A percentile compares a stretch with the other conserved stretches of the same genome.
Evolutionary conservation across 1,140 invertebrate genomes (phyloP).

Genomic region (Druon quercuslanigerum): DNA sequence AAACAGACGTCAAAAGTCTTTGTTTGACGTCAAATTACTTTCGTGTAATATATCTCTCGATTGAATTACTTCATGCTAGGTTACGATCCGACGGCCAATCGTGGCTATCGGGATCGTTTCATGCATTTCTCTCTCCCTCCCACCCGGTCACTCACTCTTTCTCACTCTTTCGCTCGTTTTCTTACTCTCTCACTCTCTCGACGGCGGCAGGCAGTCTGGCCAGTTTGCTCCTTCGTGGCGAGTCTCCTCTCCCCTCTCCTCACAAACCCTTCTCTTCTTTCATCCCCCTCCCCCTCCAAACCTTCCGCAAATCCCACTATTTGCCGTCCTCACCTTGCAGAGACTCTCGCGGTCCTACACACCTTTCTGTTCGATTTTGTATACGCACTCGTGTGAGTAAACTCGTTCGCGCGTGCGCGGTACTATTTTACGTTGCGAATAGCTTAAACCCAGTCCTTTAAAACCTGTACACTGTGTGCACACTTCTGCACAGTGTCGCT

Average conservation of each 20-base stretch:
- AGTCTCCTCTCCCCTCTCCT: slow-evolving; percentile 10
- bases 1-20: slow-evolving; percentile 16
- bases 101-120: background rate
- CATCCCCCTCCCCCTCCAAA: background rate
- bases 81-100: slow-evolving; percentile 23
- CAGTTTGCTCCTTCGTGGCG: slow-evolving; percentile 3
- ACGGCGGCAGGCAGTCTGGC: slow-evolving; percentile 29
- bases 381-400: slow-evolving; percentile 3
- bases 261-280: background rate
- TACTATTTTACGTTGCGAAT: slow-evolving; percentile 1
- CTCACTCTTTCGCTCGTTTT: background rate
- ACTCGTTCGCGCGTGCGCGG: slow-evolving; percentile 14
- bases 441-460: background rate
- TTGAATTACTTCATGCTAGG: slow-evolving; percentile 17
- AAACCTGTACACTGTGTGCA: too few species aligned
- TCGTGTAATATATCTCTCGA: slow-evolving; percentile 17
- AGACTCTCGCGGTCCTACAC: slow-evolving; percentile 4
- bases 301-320: background rate
- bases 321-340: background rate
- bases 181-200: background rate
- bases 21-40: slow-evolving; percentile 7
- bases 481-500: too few species aligned
- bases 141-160: background rate
- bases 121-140: background rate
- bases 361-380: slow-evolving; percentile 21